A percentile compares a stretch with the other conserved stretches of the same genome.
Conservation (phyloP, 2,113 vertebrate genomes). For the Chloroceryle aenea region DNA sequence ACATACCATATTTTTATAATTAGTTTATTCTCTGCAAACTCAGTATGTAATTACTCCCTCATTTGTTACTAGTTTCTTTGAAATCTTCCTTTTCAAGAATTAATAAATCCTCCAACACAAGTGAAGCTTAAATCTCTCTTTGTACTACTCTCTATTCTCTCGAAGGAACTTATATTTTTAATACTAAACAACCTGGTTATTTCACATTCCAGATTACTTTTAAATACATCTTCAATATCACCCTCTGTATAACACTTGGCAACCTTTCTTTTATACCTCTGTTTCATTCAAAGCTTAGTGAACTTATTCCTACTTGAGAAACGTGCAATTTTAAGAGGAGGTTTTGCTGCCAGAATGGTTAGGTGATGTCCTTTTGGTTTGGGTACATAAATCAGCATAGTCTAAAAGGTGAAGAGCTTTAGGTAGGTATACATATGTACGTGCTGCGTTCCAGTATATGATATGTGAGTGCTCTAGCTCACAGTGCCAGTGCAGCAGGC, state of each 20-base stretch:
- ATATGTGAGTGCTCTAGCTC: background rate
- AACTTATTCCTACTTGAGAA: background rate
- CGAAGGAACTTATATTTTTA: background rate
- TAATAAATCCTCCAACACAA: constrained; percentile 56
- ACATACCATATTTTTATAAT: constrained; percentile 60
- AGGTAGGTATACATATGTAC: background rate
- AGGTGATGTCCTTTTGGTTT: too few species aligned
- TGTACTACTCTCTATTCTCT: background rate
- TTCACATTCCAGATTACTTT: background rate
- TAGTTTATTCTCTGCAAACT: constrained; percentile 64
- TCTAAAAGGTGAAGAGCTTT: background rate
- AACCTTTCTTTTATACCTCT: background rate
- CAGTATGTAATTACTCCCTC: constrained; percentile 61
- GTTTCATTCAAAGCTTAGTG: background rate
- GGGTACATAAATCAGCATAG: background rate
- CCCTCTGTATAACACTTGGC: background rate
- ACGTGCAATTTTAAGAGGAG: background rate
- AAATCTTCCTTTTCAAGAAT: constrained; percentile 58
- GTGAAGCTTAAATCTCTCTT: constrained; percentile 32
- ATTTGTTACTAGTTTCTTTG: constrained; percentile 62
- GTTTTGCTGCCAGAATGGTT: background rate
- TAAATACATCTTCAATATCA: background rate
- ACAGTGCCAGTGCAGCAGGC: background rate
- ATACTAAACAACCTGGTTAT: constrained; percentile 7
- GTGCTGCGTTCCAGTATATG: background rate